Evolutionary conservation across 2,888 invertebrate genomes (phyloP).

Genomic region (Andrena praecox): DNA sequence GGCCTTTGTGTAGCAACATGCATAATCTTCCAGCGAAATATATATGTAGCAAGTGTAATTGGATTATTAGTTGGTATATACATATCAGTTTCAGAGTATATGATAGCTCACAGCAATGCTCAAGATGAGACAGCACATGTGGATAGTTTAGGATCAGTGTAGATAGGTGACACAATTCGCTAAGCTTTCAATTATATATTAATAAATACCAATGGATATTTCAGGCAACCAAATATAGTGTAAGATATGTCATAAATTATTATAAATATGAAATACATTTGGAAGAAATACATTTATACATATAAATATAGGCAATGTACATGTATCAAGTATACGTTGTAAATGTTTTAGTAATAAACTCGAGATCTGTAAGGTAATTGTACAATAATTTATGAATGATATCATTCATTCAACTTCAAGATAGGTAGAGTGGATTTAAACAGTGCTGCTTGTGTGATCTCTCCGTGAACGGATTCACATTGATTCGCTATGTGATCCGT

Average conservation of each 20-base stretch:
- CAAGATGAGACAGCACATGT: conserved; percentile 79
- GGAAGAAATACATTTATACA: too few species aligned
- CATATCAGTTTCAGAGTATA: conserved; percentile 94
- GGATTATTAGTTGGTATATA: conserved; percentile 93
- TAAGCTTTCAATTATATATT: background rate
- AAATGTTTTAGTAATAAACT: too few species aligned
- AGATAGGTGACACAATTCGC: conserved; percentile 26
- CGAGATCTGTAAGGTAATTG: too few species aligned
- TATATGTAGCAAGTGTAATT: conserved; percentile 91
- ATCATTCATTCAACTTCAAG: too few species aligned
- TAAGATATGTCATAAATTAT: conserved; percentile 4
- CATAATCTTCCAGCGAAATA: conserved; percentile 93
- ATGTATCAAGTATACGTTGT: too few species aligned
- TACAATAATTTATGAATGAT: too few species aligned
- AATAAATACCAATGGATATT: conserved; percentile 3
- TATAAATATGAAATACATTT: too few species aligned
- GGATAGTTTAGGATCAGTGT: conserved; percentile 73
- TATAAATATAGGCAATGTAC: too few species aligned
- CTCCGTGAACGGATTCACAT: too few species aligned
- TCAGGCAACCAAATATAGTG: background rate
- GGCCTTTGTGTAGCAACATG: conserved; percentile 94
- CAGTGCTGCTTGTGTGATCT: too few species aligned
- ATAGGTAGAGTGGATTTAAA: too few species aligned
- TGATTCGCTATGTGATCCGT: too few species aligned
- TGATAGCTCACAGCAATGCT: conserved; percentile 83